A percentile compares a stretch with the other conserved stretches of the same genome.
phyloP scores from a whole-genome alignment of 2,888 invertebrate species.

The Drosophila merina region DNA sequence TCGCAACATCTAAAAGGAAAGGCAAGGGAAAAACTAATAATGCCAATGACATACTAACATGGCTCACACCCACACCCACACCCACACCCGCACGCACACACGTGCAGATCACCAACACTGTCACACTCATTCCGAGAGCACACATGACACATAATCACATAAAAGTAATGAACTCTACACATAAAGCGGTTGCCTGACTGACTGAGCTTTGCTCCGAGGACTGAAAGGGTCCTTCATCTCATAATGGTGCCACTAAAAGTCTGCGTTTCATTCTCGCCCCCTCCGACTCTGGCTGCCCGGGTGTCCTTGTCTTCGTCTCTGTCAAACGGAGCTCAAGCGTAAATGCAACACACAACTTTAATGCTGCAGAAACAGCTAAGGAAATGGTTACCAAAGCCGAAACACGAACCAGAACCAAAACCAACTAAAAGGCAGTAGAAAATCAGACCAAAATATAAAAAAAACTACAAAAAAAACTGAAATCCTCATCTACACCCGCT shows the following conservation, averaged over 20 bases:
- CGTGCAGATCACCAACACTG: background rate
- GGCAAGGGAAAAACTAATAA: conserved; percentile 60
- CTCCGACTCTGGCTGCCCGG: background rate
- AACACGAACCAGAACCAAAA: conserved; percentile 31
- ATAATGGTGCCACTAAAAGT: conserved; percentile 59
- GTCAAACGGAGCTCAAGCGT: conserved; percentile 56
- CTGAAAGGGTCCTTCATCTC: conserved; percentile 48
- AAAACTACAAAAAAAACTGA: background rate
- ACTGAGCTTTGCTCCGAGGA: conserved; percentile 33
- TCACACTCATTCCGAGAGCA: conserved; percentile 14
- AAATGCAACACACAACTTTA: conserved; percentile 56
- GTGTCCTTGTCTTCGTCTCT: conserved; percentile 7
- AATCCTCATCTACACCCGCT: conserved; percentile 29
- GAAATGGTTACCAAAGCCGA: conserved; percentile 40
- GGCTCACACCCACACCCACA: conserved; percentile 1
- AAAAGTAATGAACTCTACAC: conserved; percentile 73
- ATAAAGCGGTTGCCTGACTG: conserved; percentile 58
- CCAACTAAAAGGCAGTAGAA: conserved; percentile 20
- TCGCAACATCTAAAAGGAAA: conserved; percentile 13
- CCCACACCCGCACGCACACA: conserved; percentile 10
- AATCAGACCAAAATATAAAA: conserved; percentile 28
- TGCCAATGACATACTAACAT: conserved; percentile 67
- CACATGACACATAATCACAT: conserved; percentile 71
- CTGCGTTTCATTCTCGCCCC: conserved; percentile 10
- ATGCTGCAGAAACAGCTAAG: conserved; percentile 44